Conservation (phyloP, 1,140 invertebrate genomes). For the Drosophila nasuta region DNA sequence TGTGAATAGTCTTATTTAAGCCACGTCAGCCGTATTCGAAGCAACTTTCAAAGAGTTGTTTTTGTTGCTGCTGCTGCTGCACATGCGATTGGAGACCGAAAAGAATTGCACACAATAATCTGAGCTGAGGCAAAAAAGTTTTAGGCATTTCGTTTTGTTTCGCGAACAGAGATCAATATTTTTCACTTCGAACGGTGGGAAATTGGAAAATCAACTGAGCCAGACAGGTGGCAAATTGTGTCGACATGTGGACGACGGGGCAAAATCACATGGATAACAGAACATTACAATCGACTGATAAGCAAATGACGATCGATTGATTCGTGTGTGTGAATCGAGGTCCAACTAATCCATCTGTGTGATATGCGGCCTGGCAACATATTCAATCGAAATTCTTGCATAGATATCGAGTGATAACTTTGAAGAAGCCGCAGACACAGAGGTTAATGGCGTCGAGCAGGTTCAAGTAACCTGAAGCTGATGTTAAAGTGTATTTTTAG, state of each 20-base stretch:
- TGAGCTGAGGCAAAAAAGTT: conserved; percentile 38
- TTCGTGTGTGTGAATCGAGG: conserved; percentile 4
- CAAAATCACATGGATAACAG: conserved; percentile 17
- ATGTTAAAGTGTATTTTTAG: conserved; percentile 58
- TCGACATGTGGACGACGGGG: neutral
- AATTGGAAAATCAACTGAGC: conserved; percentile 46
- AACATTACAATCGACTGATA: conserved; percentile 18
- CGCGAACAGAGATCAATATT: conserved; percentile 3
- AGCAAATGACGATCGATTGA: conserved; percentile 32
- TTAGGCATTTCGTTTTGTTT: conserved; percentile 72
- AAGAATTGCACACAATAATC: conserved; percentile 42
- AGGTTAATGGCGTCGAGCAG: neutral
- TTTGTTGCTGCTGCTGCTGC: conserved; percentile 1
- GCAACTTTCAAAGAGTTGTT: conserved; percentile 11
- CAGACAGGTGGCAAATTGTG: neutral
- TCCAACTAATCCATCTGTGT: neutral
- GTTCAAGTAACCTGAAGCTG: neutral
- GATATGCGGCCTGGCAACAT: conserved; percentile 24
- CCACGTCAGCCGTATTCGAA: conserved; percentile 66
- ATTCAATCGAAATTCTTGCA: neutral
- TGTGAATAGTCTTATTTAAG: neutral
- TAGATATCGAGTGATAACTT: neutral
- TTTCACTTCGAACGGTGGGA: conserved; percentile 34
- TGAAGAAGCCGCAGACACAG: neutral
- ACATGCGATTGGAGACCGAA: conserved; percentile 13